Evolutionary conservation across 1,140 invertebrate species (phyloP).

Genomic region (Campodea augens): DNA sequence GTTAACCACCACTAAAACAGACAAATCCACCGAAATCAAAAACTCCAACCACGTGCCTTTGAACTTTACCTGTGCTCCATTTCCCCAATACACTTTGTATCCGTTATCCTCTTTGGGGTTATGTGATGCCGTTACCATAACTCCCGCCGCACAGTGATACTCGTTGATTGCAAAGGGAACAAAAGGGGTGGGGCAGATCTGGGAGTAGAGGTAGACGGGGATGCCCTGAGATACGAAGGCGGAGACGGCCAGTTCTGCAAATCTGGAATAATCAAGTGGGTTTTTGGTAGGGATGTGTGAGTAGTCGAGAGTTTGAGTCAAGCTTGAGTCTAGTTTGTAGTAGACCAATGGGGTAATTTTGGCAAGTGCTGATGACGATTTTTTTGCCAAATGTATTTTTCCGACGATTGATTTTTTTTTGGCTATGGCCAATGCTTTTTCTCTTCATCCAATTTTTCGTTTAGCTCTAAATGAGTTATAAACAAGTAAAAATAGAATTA

Average conservation of each 20-base stretch:
- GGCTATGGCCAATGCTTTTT: too few species aligned
- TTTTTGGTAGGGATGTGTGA: too few species aligned
- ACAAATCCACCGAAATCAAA: background rate
- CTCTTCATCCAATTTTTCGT: too few species aligned
- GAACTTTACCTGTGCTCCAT: constrained; percentile 55
- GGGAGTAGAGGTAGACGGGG: constrained; percentile 63
- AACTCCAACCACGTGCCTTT: background rate
- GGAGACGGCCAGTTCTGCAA: constrained; percentile 70
- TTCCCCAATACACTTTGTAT: constrained; percentile 93
- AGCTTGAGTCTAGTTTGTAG: too few species aligned
- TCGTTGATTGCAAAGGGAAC: constrained; percentile 61
- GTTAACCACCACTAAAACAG: background rate
- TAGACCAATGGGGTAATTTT: too few species aligned
- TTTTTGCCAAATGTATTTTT: too few species aligned
- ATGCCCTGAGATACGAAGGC: constrained; percentile 61
- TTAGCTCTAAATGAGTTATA: too few species aligned
- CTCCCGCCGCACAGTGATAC: constrained; percentile 51
- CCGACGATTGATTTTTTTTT: too few species aligned
- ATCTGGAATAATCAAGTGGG: constrained; percentile 38
- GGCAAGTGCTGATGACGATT: too few species aligned
- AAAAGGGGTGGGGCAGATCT: constrained; percentile 78
- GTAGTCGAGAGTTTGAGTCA: too few species aligned
- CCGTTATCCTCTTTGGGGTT: constrained; percentile 99
- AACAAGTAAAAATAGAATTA: too few species aligned
- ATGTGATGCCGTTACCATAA: constrained; percentile 97